Conservation (phyloP, 1,140 invertebrate species). For the Stratiolaelaps scimitus region DNA sequence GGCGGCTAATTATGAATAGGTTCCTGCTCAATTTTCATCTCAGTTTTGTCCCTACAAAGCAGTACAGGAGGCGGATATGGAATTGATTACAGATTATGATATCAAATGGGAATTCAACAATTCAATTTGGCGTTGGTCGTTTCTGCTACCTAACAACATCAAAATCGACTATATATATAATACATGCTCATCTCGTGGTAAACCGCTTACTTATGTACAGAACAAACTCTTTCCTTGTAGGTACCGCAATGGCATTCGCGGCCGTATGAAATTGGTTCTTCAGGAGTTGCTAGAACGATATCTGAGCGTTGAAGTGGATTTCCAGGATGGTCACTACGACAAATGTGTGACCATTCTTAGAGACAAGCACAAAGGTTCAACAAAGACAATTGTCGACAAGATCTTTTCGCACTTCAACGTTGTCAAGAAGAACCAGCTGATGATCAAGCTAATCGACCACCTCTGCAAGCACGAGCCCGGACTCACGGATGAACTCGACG, state of each 20-base stretch:
- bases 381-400: slow-evolving; percentile 68
- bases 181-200: too few relatives aligned
- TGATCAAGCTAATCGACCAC: slow-evolving; percentile 58
- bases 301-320: slow-evolving; percentile 86
- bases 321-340: slow-evolving; percentile 93
- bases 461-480: slow-evolving; percentile 90
- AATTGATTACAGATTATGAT: too few relatives aligned
- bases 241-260: slow-evolving; percentile 88
- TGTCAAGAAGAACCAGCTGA: slow-evolving; percentile 59
- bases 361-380: slow-evolving; percentile 73
- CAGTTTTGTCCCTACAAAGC: too few relatives aligned
- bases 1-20: too few relatives aligned
- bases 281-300: slow-evolving; percentile 87
- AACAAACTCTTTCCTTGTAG: too few relatives aligned
- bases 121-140: too few relatives aligned
- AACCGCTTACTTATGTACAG: too few relatives aligned
- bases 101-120: too few relatives aligned
- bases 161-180: too few relatives aligned
- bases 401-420: slow-evolving; percentile 96
- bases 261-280: slow-evolving; percentile 90
- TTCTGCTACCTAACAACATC: too few relatives aligned
- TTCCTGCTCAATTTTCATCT: too few relatives aligned
- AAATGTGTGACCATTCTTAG: slow-evolving; percentile 84
- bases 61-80: too few relatives aligned
- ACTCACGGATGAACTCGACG: slow-evolving; percentile 80